A percentile compares a stretch with the other conserved stretches of the same genome.
These are phyloP conservation scores for Empis stercorea DNA, from an alignment of 2,888 invertebrate species.

Conservation along the genomic window DNA sequence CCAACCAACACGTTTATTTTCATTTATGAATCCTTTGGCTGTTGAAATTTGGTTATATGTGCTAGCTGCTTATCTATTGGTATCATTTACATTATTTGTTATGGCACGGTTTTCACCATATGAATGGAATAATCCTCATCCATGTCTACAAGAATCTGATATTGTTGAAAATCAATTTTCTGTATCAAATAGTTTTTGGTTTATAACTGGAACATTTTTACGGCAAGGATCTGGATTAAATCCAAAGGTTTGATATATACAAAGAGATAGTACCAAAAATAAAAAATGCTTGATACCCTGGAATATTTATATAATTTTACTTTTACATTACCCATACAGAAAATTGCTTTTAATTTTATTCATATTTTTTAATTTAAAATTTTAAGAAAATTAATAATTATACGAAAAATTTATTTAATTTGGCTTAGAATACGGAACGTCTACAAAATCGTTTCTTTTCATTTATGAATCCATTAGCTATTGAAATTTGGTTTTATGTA, in stretches of 20 bases:
- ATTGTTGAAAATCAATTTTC: conserved; percentile 92
- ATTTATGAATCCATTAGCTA: conserved; percentile 71
- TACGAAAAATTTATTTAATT: background rate
- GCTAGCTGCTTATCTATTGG: conserved; percentile 83
- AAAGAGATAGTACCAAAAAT: background rate
- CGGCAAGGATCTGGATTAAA: conserved; percentile 74
- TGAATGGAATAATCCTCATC: conserved; percentile 80
- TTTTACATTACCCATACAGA: too few species aligned
- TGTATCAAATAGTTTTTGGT: conserved; percentile 86
- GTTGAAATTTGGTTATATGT: conserved; percentile 96
- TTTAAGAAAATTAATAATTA: too few species aligned
- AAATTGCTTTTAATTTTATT: too few species aligned
- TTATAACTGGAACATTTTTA: conserved; percentile 78
- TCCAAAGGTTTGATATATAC: conserved; percentile 51
- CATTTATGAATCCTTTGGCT: conserved; percentile 92
- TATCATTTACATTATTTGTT: conserved; percentile 87
- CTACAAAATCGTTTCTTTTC: conserved; percentile 62
- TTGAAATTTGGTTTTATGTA: conserved; percentile 75
- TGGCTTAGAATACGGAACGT: conserved; percentile 43
- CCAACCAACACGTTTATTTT: conserved; percentile 78
- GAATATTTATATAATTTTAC: too few species aligned
- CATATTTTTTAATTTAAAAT: background rate
- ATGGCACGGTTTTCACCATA: conserved; percentile 95
- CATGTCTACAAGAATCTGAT: conserved; percentile 69
- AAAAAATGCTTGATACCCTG: background rate